These are phyloP conservation scores for Trachymyrmex cornetzi DNA, from an alignment of 1,140 invertebrate genomes.

Conservation along the genomic window DNA sequence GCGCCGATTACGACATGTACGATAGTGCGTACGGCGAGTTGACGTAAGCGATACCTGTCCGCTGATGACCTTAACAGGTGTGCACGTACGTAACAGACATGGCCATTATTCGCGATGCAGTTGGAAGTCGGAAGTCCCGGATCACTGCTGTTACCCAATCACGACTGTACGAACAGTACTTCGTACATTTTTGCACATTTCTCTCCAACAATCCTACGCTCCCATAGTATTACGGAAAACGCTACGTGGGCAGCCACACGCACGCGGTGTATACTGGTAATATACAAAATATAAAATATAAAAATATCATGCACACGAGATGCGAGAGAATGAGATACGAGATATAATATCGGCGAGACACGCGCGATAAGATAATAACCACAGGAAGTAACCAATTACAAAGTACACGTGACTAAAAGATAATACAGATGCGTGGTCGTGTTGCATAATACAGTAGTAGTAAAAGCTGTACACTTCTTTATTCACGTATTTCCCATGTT, in stretches of 20 bases:
- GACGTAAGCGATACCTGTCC: conserved; percentile 74
- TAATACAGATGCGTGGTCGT: conserved; percentile 26
- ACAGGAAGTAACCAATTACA: conserved; percentile 20
- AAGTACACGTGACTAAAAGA: conserved; percentile 23
- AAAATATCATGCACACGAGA: conserved; percentile 43
- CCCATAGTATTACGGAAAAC: not conserved
- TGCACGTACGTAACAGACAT: conserved; percentile 47
- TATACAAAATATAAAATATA: not conserved
- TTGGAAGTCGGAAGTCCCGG: conserved; percentile 56
- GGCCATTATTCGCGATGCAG: conserved; percentile 65
- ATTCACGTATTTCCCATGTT: not conserved
- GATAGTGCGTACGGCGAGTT: conserved; percentile 64
- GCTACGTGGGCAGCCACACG: conserved; percentile 12
- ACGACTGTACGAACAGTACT: conserved; percentile 28
- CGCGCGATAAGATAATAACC: conserved; percentile 21
- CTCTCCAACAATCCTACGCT: conserved; percentile 22
- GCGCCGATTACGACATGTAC: conserved; percentile 61
- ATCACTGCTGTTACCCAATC: conserved; percentile 60
- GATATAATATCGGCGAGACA: conserved; percentile 15
- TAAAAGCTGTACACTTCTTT: conserved; percentile 26
- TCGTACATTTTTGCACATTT: not conserved
- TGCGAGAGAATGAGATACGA: not conserved
- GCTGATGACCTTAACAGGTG: conserved; percentile 76
- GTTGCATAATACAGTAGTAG: conserved; percentile 31
- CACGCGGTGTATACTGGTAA: not conserved